Evolutionary conservation across 2,113 vertebrate genomes (phyloP).

Genomic region (Pterocles orientalis): DNA sequence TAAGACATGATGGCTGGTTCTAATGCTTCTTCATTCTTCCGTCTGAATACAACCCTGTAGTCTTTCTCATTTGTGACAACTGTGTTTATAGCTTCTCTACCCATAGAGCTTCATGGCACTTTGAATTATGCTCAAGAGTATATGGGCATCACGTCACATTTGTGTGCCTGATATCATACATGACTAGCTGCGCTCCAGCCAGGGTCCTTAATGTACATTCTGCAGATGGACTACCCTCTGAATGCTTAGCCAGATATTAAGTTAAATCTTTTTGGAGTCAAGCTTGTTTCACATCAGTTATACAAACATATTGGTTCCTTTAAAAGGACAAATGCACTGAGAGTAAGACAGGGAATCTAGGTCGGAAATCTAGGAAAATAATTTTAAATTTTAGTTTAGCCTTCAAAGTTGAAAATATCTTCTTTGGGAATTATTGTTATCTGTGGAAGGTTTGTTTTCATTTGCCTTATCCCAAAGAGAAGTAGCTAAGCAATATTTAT

Average conservation of each 20-base stretch:
- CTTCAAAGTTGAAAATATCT: constrained; percentile 53
- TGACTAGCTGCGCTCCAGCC: constrained; percentile 77
- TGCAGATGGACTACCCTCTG: constrained; percentile 74
- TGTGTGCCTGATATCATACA: constrained; percentile 85
- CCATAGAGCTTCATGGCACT: constrained; percentile 86
- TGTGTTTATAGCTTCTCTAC: constrained; percentile 86
- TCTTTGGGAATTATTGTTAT: constrained; percentile 41
- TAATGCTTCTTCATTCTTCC: constrained; percentile 58
- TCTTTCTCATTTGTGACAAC: constrained; percentile 87
- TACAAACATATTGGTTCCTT: constrained; percentile 84
- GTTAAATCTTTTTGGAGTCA: constrained; percentile 87
- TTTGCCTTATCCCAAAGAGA: constrained; percentile 20
- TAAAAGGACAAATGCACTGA: constrained; percentile 78
- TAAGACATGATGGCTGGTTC: constrained; percentile 73
- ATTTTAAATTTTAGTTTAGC: constrained; percentile 49
- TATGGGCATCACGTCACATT: constrained; percentile 91
- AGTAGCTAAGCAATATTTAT: constrained; percentile 2
- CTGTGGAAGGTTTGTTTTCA: not conserved
- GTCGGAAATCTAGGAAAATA: constrained; percentile 65
- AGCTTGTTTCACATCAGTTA: constrained; percentile 84
- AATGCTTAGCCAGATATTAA: constrained; percentile 83
- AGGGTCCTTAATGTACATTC: constrained; percentile 78
- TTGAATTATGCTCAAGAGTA: constrained; percentile 90
- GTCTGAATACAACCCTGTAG: constrained; percentile 75
- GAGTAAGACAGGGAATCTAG: constrained; percentile 64